Base-by-base conservation (phyloP, 2,888 invertebrate species). In the Parnassius glacialis region DNA sequence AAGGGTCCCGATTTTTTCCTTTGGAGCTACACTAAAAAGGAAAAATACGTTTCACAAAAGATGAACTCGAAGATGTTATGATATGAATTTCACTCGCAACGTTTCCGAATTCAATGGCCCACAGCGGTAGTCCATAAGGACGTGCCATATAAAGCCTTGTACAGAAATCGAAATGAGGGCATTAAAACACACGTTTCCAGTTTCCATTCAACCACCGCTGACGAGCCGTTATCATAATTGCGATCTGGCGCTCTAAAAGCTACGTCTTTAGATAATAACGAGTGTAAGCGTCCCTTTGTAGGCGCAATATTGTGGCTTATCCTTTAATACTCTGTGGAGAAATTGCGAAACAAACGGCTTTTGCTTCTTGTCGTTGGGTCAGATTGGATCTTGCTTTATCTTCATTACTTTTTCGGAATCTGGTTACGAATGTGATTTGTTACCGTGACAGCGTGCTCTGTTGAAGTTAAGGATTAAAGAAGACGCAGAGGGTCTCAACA, bases 181-280 rank as follows among this genome's bases (percentile, higher is more conserved):
- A 43, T 51, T 51, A 42, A 55, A 55, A 44, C 50, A 25, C 13
- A 55, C 50, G 13, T 50, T 60, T 51, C 25, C 54, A 51, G 54
- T 50, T 55, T 16, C 55, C 55, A 55, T 60, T 60, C 60, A 60
- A 50, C 54, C 51, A 44, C 54, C 43, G 52, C 20, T 44, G 43
- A 43, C 34, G 10, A 25, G 34, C 16, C 25, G 25, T 50, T 60
- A 60, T 60, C 60, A 55, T 60, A 60, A 60, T 60, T 60, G 54
- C 60, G 55, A 60, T 60, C 60, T 13, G 34, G 48, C 54, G 50
- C 34, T 60, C 60, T 60, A 48, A 60, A 55, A 55, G 54, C 55
- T 41, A 34, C 55, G 50, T 42, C 55, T 60, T 44, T 50, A 55
- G 55, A 55, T 50, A 55, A 60, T 54, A 51, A 53, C 42, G 50